Percentiles rank a stretch among this genome's conserved stretches.
Evolutionary conservation across 2,113 vertebrate genomes (phyloP).

Genomic region (Lycaon pictus): DNA sequence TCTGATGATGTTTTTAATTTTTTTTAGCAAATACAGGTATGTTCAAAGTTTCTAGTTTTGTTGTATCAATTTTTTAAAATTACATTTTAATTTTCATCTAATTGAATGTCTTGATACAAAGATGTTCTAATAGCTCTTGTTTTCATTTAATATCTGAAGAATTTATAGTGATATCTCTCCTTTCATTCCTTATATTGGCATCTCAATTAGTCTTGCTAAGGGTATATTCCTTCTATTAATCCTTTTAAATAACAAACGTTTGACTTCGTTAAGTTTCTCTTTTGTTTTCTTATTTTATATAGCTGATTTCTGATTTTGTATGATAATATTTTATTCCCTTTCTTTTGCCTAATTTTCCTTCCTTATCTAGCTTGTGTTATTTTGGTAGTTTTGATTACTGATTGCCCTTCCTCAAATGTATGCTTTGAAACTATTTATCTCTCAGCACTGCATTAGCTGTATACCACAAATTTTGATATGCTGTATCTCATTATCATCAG

Average conservation of each 20-base stretch:
- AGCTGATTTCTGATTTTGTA: neutral
- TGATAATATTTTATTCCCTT: neutral
- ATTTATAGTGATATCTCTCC: neutral
- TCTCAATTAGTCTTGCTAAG: neutral
- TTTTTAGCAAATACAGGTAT: neutral
- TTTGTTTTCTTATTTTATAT: neutral
- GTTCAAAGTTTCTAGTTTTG: neutral
- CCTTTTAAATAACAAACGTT: neutral
- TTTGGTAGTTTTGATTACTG: neutral
- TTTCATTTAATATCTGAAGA: neutral
- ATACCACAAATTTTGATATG: neutral
- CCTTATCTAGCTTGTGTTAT: neutral
- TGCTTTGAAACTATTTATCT: neutral
- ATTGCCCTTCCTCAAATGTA: neutral
- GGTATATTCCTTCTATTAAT: neutral
- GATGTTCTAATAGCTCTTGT: neutral
- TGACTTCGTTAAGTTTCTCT: neutral
- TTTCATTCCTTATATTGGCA: neutral
- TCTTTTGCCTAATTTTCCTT: neutral
- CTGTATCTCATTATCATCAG: neutral
- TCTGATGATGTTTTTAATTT: neutral
- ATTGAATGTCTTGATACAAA: neutral
- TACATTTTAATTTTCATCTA: neutral
- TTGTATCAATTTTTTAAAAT: neutral
- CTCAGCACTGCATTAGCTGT: neutral